Evolutionary conservation across 92 coral and sea anemone genomes (phyloP), one percentile per base, ranked within the genome.

Genomic region (Blastomussa wellsi): DNA sequence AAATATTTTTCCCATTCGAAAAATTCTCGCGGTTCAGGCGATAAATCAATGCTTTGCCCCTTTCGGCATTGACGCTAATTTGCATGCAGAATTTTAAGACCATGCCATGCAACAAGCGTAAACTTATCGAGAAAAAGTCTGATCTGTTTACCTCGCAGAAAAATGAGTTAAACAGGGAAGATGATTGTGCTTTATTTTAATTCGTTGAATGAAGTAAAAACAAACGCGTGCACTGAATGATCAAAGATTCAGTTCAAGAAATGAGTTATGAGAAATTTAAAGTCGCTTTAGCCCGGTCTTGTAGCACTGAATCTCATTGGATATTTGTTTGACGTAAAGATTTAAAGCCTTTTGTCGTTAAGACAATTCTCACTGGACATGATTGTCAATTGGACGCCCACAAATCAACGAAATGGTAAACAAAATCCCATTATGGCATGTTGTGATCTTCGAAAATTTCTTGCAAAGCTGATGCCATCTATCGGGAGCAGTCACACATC

Each of bases 21-120:
- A 62, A 77, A 31, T 33, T 17, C 9, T 36, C 10, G 66, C 47
- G 47, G 68, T 15, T 51, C 28, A 77, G 37, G 82, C 48, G 35
- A 31, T 36, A 41, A 59, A 59, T 38, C 42, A 57, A 38, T 24
- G 10, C 20, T n/a, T 32, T 60, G 38, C 37, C 48, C 33, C 32
- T 62, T 59, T 79, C 55, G 73, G 71, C 82, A n/a, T 66, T 82
- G 69, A 33, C 44, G 20, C 38, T 13, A 13, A 82, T 82, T 82
- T 82, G 86, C 78, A 82, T 70, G 69, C 86, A 78, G 78, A 82
- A 70, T 71, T 71, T 49, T 42, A 62, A 1, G 36, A 41, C 60
- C 84, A 44, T 19, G 24, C 75, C 59, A 28, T 67, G 62, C 28
- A 14, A 71, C 29, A 65, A 64, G 44, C 44, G 31, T 42, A 0